A percentile compares a stretch with the other conserved stretches of the same genome.
These are phyloP conservation scores for Sminthurinus signatus DNA, from an alignment of 1,140 invertebrate species.

Conservation along the genomic window DNA sequence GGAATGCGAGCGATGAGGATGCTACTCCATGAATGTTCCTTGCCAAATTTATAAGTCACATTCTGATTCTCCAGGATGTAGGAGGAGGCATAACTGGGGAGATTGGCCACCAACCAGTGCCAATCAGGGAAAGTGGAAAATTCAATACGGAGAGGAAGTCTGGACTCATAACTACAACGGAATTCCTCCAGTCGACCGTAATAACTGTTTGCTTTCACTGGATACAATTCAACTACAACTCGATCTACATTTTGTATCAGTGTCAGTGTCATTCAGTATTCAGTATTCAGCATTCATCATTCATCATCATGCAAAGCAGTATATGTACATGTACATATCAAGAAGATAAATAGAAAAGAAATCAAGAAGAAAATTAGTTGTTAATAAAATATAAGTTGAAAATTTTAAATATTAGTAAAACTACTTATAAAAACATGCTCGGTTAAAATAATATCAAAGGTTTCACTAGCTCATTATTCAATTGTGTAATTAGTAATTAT, in stretches of 20 bases:
- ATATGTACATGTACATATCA: too few species aligned
- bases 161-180: constrained; percentile 51
- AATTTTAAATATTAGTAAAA: too few species aligned
- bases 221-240: constrained; percentile 51
- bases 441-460: too few species aligned
- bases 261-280: too few species aligned
- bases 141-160: constrained; percentile 46
- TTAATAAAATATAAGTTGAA: constrained; percentile 2
- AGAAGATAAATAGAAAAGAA: too few species aligned
- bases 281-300: too few species aligned
- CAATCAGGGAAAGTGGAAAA: constrained; percentile 42
- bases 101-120: constrained; percentile 16
- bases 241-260: constrained; percentile 43
- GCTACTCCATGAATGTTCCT: constrained; percentile 10
- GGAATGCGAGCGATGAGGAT: constrained; percentile 40
- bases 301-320: too few species aligned
- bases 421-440: too few species aligned
- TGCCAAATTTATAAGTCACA: constrained; percentile 1
- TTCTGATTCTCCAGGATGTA: not conserved
- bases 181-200: constrained; percentile 47
- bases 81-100: not conserved
- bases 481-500: too few species aligned
- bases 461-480: too few species aligned
- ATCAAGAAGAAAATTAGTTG: too few species aligned
- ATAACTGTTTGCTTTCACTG: constrained; percentile 46